A percentile compares a stretch with the other conserved stretches of the same genome.
Conservation (phyloP, 2,113 vertebrate species). For the Pollimyrus isidori region DNA sequence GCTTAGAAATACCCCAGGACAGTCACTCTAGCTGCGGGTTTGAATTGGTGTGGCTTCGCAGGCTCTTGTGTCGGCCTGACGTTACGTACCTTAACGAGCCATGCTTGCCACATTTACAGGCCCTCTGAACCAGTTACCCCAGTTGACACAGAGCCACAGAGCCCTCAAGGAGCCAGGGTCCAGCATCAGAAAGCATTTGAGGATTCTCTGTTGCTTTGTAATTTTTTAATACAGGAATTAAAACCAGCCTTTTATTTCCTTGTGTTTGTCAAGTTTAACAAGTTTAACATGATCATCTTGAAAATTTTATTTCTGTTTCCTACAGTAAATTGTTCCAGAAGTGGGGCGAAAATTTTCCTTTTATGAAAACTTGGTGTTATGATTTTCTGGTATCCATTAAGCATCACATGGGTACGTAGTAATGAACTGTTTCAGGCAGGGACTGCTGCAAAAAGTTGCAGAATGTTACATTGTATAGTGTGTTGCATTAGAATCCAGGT, state of each 20-base stretch:
- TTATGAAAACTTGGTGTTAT: neutral
- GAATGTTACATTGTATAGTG: neutral
- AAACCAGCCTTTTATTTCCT: neutral
- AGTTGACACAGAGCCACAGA: neutral
- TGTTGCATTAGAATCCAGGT: neutral
- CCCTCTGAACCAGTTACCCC: neutral
- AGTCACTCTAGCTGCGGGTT: neutral
- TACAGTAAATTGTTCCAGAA: neutral
- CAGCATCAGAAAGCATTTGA: neutral
- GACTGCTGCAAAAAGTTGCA: neutral
- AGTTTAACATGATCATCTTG: neutral
- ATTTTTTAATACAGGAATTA: neutral
- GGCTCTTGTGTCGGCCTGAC: neutral
- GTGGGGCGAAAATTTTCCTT: neutral
- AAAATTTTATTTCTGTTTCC: neutral
- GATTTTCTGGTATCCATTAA: neutral
- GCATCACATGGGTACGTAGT: neutral
- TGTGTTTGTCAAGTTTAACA: neutral
- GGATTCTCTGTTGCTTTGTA: too few species aligned
- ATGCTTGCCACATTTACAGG: neutral
- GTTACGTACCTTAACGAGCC: neutral
- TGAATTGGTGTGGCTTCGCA: neutral
- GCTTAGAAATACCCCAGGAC: slow-evolving; percentile 10
- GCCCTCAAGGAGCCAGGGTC: too few species aligned
- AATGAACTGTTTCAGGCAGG: neutral